Base-by-base conservation (phyloP, 2,113 vertebrate species). In the Castor canadensis region DNA sequence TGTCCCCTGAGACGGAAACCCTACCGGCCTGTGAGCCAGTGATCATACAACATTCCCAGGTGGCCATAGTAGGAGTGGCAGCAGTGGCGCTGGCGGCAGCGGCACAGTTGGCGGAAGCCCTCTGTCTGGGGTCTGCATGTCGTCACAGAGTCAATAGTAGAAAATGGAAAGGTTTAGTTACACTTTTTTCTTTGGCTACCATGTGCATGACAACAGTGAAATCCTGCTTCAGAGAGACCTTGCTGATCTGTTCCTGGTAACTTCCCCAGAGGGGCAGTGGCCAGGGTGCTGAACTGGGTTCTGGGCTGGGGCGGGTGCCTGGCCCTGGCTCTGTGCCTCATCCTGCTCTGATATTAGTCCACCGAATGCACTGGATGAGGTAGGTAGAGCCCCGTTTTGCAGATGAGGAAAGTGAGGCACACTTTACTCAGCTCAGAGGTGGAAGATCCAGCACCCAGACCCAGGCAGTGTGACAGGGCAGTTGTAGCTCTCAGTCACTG, bases 161-260 rank as follows among this genome's bases (percentile, higher is more conserved):
- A 93, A 92, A 95, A 93, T 92, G 93, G 93, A 86, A 91, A 91
- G 72, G 86, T 93, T 95, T 93, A 93, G 94, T 93, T 87, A 77
- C 84, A 92, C 52, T 62, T 24, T 24, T 92, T 96, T 85, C 71
- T 62, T 97, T 69, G 47, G 87, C 90, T 92, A 62, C 81, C 81
- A 85, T 93, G 84, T 92, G 32, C 20, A 35, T 79, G 77, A 89
- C 87, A 93, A 47, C 1, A 28, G 82, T 93, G 73, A 95, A 91
- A 71, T 93, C 40, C 16, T 73, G 81, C 88, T 87, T 45, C 30
- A 5, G 64, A 26, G 19, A 38, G 28, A 64, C 38, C 49, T 64
- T 40, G 64, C 8, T 1, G 11, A 82, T 52, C 9, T 54, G 76
- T 56, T 81, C 45, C 71, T 77, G 83, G 62, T 84, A 60, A 82